phyloP scores from a whole-genome alignment of 2,888 invertebrate genomes.

The Leucophenga maculata region DNA sequence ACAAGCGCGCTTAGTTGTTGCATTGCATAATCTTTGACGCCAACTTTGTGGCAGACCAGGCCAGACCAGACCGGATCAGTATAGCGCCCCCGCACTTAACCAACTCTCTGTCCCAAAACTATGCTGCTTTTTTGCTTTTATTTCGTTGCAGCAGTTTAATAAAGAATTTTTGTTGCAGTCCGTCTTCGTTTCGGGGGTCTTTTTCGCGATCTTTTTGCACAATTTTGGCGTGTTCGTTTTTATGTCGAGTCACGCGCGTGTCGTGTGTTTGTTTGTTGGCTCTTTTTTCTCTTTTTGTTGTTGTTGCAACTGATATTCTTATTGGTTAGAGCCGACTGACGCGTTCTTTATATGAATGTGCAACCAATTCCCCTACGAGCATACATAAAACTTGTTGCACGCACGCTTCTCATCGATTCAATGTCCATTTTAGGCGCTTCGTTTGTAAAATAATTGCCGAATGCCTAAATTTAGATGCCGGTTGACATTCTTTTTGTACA shows the following conservation, averaged over 20 bases:
- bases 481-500: conserved; percentile 33
- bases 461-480: conserved; percentile 24
- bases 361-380: not conserved
- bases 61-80: too few species aligned
- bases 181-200: not conserved
- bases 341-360: not conserved
- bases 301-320: conserved; percentile 3
- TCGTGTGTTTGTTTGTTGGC: conserved; percentile 23
- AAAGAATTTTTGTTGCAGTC: conserved; percentile 7
- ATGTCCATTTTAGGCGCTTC: conserved; percentile 30
- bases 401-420: not conserved
- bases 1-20: not conserved
- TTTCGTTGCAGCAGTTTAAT: not conserved
- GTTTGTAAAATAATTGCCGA: conserved; percentile 31
- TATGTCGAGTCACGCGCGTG: conserved; percentile 39
- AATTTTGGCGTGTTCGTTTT: conserved; percentile 16
- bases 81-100: too few species aligned
- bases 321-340: not conserved
- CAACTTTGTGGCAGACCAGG: not conserved
- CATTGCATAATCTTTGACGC: conserved; percentile 18
- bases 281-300: not conserved
- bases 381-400: not conserved
- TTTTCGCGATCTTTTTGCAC: conserved; percentile 5
- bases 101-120: too few species aligned
- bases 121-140: not conserved